phyloP scores from a whole-genome alignment of 2,888 invertebrate species.

The Pedicia rivosa region DNA sequence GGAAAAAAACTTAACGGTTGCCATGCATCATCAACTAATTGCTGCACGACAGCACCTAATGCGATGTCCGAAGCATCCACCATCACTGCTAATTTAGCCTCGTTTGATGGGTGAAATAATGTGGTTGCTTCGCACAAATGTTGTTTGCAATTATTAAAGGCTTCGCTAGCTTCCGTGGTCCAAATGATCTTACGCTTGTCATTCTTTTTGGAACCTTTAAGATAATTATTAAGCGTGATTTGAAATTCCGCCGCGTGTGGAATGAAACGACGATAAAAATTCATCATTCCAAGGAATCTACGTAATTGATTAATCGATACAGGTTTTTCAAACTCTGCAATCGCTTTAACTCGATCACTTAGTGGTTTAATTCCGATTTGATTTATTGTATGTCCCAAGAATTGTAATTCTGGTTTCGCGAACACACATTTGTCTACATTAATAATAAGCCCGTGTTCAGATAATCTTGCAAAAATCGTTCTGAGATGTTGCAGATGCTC shows the following conservation, averaged over 20 bases:
- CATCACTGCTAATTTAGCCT: slow-evolving; percentile 14
- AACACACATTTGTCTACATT: slow-evolving; percentile 14
- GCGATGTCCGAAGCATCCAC: slow-evolving; percentile 18
- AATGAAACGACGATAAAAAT: slow-evolving; percentile 9
- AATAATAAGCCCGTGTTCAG: slow-evolving; percentile 13
- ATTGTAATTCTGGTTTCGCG: slow-evolving; percentile 8
- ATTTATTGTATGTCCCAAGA: slow-evolving; percentile 10
- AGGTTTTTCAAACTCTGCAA: slow-evolving; percentile 10
- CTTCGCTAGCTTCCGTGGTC: not conserved
- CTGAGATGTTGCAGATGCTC: slow-evolving; percentile 14
- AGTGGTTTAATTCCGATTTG: slow-evolving; percentile 8
- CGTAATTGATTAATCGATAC: slow-evolving; percentile 10
- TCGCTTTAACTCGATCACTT: slow-evolving; percentile 8
- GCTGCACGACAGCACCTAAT: slow-evolving; percentile 12
- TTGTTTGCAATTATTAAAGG: slow-evolving; percentile 1
- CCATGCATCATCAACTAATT: slow-evolving; percentile 15
- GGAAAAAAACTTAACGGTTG: slow-evolving; percentile 22
- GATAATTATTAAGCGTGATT: slow-evolving; percentile 6
- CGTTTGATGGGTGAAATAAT: slow-evolving; percentile 18
- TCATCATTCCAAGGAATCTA: slow-evolving; percentile 12
- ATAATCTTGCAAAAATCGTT: slow-evolving; percentile 12
- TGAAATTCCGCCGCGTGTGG: slow-evolving; percentile 7
- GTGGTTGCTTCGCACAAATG: slow-evolving; percentile 10
- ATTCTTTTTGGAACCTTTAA: slow-evolving; percentile 7
- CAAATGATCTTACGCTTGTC: slow-evolving; percentile 4